Conservation (phyloP, 37 sponge, comb jelly and placozoan genomes). For the Ephydatia muelleri region DNA sequence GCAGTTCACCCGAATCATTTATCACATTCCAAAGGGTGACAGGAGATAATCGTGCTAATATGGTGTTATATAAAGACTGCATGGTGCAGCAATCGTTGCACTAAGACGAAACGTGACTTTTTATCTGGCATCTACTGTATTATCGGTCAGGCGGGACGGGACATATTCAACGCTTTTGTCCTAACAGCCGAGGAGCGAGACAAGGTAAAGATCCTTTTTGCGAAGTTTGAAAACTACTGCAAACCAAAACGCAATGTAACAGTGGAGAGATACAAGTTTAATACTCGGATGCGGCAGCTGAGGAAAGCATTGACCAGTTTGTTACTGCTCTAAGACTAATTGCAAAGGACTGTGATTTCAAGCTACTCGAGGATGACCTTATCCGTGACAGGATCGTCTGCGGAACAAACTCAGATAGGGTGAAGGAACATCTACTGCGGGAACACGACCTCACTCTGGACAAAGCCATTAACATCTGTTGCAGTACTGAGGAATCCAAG, state of each 20-base stretch:
- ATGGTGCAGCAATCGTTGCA: too few species aligned
- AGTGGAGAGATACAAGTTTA: constrained; percentile 13
- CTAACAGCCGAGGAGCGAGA: not conserved
- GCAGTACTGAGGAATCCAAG: too few species aligned
- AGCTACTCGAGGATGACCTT: not conserved
- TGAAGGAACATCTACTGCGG: not conserved
- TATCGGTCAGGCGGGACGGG: constrained; percentile 14
- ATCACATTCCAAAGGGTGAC: too few species aligned
- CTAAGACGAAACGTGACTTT: too few species aligned
- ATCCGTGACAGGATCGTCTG: constrained; percentile 9
- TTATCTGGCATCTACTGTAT: too few species aligned
- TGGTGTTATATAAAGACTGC: too few species aligned
- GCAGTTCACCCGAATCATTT: too few species aligned
- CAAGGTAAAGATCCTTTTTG: constrained; percentile 2
- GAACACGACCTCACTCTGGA: too few species aligned
- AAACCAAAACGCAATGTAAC: constrained; percentile 18
- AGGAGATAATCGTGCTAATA: too few species aligned
- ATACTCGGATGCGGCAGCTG: not conserved
- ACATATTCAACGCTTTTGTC: not conserved
- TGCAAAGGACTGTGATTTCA: constrained; percentile 15
- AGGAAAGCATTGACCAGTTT: constrained; percentile 11
- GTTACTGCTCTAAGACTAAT: constrained; percentile 14
- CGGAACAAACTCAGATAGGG: constrained; percentile 3
- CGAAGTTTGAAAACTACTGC: constrained; percentile 12
- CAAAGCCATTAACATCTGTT: too few species aligned